Conservation (phyloP, 2,797 vertebrate species). For the Leptodactylus fallax region DNA sequence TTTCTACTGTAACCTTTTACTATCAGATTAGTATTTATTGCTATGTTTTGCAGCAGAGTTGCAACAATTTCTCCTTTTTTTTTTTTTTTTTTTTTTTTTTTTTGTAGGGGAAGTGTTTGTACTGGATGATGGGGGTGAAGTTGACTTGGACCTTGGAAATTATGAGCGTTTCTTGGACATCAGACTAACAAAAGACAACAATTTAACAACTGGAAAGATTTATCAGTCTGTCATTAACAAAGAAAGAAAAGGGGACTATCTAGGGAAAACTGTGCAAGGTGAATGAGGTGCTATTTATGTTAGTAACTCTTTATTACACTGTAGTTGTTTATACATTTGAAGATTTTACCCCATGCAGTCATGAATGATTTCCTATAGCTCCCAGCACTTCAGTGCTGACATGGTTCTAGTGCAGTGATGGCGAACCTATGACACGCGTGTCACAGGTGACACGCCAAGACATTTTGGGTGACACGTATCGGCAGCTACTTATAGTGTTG, state of each 20-base stretch:
- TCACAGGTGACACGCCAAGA: too few relatives aligned
- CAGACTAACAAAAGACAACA: conserved; percentile 93
- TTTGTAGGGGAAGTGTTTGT: conserved; percentile 92
- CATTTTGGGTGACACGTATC: too few relatives aligned
- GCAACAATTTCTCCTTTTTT: background rate
- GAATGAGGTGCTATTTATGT: conserved; percentile 36
- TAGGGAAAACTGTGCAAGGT: conserved; percentile 98
- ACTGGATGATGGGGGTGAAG: conserved; percentile 93
- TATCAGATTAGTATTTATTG: too few relatives aligned
- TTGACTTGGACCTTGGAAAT: conserved; percentile 94
- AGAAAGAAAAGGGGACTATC: conserved; percentile 93
- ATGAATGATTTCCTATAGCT: background rate
- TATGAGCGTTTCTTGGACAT: conserved; percentile 97
- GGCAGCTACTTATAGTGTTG: too few relatives aligned
- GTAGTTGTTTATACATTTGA: background rate
- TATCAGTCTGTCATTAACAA: conserved; percentile 98
- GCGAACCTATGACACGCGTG: too few relatives aligned
- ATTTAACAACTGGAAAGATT: conserved; percentile 95
- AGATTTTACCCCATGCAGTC: background rate
- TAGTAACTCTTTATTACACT: background rate
- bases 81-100: background rate
- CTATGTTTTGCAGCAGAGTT: background rate
- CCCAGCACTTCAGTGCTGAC: background rate
- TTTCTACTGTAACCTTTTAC: too few relatives aligned
- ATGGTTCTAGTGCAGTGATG: too few relatives aligned